Percentiles rank a stretch among this genome's conserved stretches.
Evolutionary conservation across 2,888 invertebrate genomes (phyloP).

Genomic region (Choreutis nemorana): DNA sequence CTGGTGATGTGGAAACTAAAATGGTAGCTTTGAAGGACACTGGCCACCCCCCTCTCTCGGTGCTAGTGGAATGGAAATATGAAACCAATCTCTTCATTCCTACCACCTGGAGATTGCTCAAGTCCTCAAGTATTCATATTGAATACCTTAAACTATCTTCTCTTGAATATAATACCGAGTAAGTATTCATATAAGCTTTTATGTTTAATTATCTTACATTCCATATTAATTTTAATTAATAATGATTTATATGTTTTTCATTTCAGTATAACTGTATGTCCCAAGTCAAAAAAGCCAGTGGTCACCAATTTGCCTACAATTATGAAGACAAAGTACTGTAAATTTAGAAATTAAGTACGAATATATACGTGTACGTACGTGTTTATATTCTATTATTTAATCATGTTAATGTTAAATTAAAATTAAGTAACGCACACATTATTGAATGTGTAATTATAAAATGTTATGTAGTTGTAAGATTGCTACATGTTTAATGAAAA

Average conservation of each 20-base stretch:
- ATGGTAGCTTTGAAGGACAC: conserved; percentile 74
- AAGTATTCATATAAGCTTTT: conserved; percentile 20
- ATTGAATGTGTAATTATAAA: too few relatives aligned
- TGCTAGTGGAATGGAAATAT: conserved; percentile 81
- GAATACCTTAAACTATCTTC: conserved; percentile 76
- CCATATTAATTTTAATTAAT: conserved; percentile 1
- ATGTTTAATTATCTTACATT: neutral
- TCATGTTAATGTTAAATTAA: too few relatives aligned
- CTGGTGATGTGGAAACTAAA: conserved; percentile 72
- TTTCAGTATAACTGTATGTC: conserved; percentile 75
- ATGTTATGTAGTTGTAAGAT: too few relatives aligned
- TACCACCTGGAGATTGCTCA: conserved; percentile 81
- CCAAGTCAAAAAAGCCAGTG: conserved; percentile 71
- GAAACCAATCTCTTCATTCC: conserved; percentile 82
- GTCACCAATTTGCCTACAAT: conserved; percentile 68
- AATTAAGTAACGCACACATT: too few relatives aligned
- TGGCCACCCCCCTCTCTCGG: conserved; percentile 69
- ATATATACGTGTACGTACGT: too few relatives aligned
- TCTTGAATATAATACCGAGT: conserved; percentile 75
- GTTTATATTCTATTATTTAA: too few relatives aligned
- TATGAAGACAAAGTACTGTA: conserved; percentile 54
- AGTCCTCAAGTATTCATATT: conserved; percentile 77
- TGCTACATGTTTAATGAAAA: too few relatives aligned
- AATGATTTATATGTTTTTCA: conserved; percentile 11
- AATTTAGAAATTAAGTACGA: conserved; percentile 24